Evolutionary conservation across 2,113 vertebrate species (phyloP).

Genomic region (Leptodactylus fuscus): DNA sequence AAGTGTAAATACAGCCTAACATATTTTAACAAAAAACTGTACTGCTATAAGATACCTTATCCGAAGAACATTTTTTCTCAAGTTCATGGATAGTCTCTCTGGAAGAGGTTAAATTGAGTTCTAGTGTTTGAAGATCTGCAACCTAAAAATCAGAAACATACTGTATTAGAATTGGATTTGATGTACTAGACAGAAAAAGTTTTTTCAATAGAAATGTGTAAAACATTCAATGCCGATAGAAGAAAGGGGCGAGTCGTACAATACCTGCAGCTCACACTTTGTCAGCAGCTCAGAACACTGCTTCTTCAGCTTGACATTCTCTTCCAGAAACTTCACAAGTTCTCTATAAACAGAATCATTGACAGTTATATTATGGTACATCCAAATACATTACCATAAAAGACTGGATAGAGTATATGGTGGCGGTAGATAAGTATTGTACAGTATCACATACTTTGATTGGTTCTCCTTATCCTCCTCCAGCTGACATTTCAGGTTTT

Average conservation of each 20-base stretch:
- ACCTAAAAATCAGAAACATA: slow-evolving; percentile 65
- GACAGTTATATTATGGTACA: not conserved
- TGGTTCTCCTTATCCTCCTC: slow-evolving; percentile 89
- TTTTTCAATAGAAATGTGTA: too few relatives aligned
- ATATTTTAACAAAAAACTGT: not conserved
- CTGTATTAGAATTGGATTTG: not conserved
- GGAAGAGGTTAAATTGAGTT: slow-evolving; percentile 75
- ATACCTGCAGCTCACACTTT: slow-evolving; percentile 84
- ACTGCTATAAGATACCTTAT: slow-evolving; percentile 77
- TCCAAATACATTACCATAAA: not conserved
- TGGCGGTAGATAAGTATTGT: too few relatives aligned
- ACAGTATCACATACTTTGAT: slow-evolving; percentile 79
- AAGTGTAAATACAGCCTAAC: not conserved
- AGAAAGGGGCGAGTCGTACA: too few relatives aligned
- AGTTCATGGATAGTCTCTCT: slow-evolving; percentile 74
- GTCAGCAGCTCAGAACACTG: slow-evolving; percentile 75
- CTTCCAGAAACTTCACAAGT: slow-evolving; percentile 79
- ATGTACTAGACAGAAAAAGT: too few relatives aligned
- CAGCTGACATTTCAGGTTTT: slow-evolving; percentile 81
- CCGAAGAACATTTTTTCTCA: slow-evolving; percentile 82
- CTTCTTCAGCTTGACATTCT: slow-evolving; percentile 80
- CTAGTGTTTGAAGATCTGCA: slow-evolving; percentile 72
- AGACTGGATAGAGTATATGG: not conserved
- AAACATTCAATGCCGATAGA: too few relatives aligned
- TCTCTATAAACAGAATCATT: slow-evolving; percentile 74